Evolutionary conservation across 2,888 invertebrate genomes (phyloP).

Genomic region (Protophormia terraenovae): DNA sequence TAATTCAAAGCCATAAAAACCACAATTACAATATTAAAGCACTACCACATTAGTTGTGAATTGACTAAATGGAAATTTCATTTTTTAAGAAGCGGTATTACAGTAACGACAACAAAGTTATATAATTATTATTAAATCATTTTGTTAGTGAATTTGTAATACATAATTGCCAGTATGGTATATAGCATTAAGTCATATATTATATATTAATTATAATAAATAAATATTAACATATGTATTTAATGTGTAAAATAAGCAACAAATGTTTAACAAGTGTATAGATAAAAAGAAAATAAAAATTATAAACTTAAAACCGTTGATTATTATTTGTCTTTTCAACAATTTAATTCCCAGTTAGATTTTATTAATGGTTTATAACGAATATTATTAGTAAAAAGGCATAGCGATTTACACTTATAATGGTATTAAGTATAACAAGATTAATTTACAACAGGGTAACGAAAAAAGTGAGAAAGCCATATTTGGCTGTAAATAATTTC

Average conservation of each 20-base stretch:
- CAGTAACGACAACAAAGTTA: not conserved
- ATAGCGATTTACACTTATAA: no score
- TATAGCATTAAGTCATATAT: not conserved
- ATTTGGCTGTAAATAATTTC: no score
- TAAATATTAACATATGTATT: not conserved
- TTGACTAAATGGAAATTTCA: not conserved
- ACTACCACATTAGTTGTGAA: not conserved
- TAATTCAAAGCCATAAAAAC: not conserved
- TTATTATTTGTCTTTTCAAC: no score
- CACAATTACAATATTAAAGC: not conserved
- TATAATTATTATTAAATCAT: not conserved
- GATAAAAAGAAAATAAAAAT: not conserved
- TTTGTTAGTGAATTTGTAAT: slow-evolving; percentile 20
- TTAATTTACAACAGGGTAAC: no score
- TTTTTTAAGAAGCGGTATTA: not conserved
- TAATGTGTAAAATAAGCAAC: slow-evolving; percentile 5
- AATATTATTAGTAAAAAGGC: no score
- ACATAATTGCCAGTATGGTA: not conserved
- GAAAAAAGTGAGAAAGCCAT: no score
- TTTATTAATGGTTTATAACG: no score
- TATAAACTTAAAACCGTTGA: not conserved
- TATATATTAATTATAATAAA: not conserved
- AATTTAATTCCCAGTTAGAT: no score
- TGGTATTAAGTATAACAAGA: no score
- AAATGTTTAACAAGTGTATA: slow-evolving; percentile 17